Percentiles rank a stretch among this genome's conserved stretches.
phyloP scores from a whole-genome alignment of 2,113 vertebrate species.

The Sclerurus mexicanus region DNA sequence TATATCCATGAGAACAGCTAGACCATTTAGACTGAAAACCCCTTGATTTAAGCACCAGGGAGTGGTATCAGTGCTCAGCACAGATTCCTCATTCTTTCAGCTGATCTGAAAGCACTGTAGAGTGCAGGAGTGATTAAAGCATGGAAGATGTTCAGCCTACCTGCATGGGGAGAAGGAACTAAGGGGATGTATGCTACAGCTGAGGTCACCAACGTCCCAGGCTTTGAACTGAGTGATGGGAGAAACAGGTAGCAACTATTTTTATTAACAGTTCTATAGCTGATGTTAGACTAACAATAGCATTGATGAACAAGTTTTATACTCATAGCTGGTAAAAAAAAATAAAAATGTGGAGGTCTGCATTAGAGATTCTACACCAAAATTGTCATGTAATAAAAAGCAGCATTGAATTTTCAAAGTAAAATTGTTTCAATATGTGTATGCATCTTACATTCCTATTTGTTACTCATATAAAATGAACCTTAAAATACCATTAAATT shows the following conservation, averaged over 20 bases:
- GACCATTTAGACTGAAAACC: background rate
- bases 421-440: background rate
- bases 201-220: accelerated
- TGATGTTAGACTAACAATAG: background rate
- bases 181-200: background rate
- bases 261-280: background rate
- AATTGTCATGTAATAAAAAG: background rate
- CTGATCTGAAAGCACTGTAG: background rate
- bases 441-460: background rate
- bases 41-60: background rate
- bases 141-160: background rate
- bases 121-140: background rate
- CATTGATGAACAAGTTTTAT: background rate
- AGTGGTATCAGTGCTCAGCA: background rate
- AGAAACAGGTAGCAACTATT: background rate
- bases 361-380: background rate
- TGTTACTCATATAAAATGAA: conserved; percentile 3
- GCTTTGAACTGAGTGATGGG: background rate
- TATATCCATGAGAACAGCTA: accelerated
- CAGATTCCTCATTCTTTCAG: background rate
- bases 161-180: background rate
- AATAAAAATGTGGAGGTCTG: background rate
- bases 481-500: background rate
- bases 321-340: background rate
- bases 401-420: background rate